Percentiles rank a stretch among this genome's conserved stretches.
These are phyloP conservation scores for Agapetus fuscipes DNA, from an alignment of 2,888 invertebrate species.

Conservation along the genomic window DNA sequence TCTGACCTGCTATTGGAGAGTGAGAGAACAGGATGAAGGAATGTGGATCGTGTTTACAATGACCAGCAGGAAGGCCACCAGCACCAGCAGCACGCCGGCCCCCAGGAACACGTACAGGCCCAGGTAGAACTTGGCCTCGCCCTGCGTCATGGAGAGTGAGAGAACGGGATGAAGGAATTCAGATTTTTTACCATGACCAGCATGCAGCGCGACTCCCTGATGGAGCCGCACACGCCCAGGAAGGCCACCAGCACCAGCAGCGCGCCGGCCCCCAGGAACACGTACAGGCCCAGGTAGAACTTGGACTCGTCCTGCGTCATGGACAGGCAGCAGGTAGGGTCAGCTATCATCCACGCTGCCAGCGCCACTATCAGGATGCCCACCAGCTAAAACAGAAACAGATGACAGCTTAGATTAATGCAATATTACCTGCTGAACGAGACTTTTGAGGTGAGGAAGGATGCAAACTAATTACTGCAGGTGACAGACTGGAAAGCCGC, in stretches of 20 bases:
- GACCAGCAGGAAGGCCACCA: constrained; percentile 69
- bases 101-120: constrained; percentile 64
- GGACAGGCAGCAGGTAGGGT: constrained; percentile 62
- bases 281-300: constrained; percentile 60
- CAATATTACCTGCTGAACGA: too few species aligned
- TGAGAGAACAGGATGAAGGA: too few species aligned
- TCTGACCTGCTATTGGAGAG: too few species aligned
- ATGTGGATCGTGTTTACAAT: too few species aligned
- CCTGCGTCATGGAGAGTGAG: constrained; percentile 58
- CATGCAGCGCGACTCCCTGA: constrained; percentile 67
- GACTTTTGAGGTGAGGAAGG: too few species aligned
- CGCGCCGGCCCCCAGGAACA: constrained; percentile 61
- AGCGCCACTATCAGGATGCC: constrained; percentile 60
- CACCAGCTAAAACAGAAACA: constrained; percentile 49
- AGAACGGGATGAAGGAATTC: constrained; percentile 65
- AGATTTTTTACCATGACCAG: constrained; percentile 58
- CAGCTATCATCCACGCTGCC: constrained; percentile 69
- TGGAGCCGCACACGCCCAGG: constrained; percentile 76
- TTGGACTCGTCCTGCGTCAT: constrained; percentile 53
- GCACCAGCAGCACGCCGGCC: constrained; percentile 60
- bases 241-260: constrained; percentile 67
- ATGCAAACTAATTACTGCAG: too few species aligned
- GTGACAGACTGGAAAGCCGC: too few species aligned
- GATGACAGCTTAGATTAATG: too few species aligned
- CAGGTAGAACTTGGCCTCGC: constrained; percentile 52